These are phyloP conservation scores for Trinorchestia longiramus DNA, from an alignment of 1,140 invertebrate genomes.

Conservation along the genomic window DNA sequence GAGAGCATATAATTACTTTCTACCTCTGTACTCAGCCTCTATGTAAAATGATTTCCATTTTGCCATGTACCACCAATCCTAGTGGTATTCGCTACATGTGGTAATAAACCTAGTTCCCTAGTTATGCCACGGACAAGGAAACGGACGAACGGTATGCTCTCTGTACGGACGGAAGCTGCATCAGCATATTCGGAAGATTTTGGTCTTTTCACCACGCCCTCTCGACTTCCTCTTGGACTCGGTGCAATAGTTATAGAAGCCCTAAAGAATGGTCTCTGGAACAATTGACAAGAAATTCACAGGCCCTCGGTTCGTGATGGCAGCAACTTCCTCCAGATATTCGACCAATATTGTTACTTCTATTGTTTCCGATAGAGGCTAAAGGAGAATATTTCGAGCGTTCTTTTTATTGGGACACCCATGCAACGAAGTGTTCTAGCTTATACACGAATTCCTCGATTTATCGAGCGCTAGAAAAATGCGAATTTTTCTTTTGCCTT, in stretches of 20 bases:
- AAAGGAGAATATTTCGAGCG: constrained; percentile 16
- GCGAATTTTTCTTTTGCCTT: neutral
- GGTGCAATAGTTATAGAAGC: constrained; percentile 47
- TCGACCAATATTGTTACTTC: constrained; percentile 55
- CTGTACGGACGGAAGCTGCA: constrained; percentile 11
- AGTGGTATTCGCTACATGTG: neutral
- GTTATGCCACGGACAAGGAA: neutral
- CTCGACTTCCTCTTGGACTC: constrained; percentile 43
- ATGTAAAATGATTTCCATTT: neutral
- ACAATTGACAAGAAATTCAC: constrained; percentile 55
- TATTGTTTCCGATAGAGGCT: constrained; percentile 55
- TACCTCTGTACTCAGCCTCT: neutral
- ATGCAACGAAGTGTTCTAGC: constrained; percentile 43
- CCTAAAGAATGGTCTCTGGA: constrained; percentile 47
- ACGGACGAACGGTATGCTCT: constrained; percentile 14
- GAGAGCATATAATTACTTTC: neutral
- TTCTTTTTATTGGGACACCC: neutral
- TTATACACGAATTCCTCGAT: constrained; percentile 2
- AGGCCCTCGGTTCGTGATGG: constrained; percentile 49
- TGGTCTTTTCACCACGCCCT: constrained; percentile 47
- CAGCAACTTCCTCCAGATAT: constrained; percentile 53
- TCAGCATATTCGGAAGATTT: constrained; percentile 49
- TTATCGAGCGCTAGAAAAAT: neutral
- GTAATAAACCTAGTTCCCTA: neutral
- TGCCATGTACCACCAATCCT: neutral